Base-by-base conservation (phyloP, 2,888 invertebrate genomes). In the Abrostola triplasia region DNA sequence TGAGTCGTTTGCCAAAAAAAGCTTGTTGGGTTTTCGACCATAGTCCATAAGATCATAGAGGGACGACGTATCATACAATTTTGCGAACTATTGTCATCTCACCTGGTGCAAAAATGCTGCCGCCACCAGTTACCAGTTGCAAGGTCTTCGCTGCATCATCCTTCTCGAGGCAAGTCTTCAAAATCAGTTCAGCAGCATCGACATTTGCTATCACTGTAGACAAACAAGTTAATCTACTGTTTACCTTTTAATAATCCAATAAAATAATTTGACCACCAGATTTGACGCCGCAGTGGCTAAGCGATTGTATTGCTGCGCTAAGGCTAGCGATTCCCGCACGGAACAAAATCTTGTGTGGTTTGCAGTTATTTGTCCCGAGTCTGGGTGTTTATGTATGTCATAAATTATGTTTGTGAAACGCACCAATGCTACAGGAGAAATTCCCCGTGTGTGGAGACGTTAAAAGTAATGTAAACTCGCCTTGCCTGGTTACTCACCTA, bases 61-160 rank as follows among this genome's bases (percentile, higher is more conserved):
- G 24, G 24, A 24, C 1, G 24, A 24, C 24, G 24, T 24, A 24
- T 24, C 24, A 24, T 24, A 4, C 0, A 40, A 40, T 10, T 9
- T 40, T 1, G 7, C 10, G 0, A 7, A 9, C 40, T 10, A 1
- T 9, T 40, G 1, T 49, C 24, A 5, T 36, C 13, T 37, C 65
- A 88, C 87, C 84, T 64, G 83, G 79, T 13, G 87, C 86, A 64
- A 85, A 85, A 9, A 87, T 70, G 40, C 80, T 84, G 5, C 86
- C 88, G 9, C 83, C 83, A 38, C 76, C 78, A 36, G 67, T 70
- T 56, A 77, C 13, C 10, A 74, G n/a, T 12, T 60, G 66, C 6
- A 78, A 54, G 6, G 79, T 69, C 35, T 77, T 76, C 41, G 81
- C 53, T 0, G 80, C 52, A 10, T 84, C 82, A 5, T 85, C 84